Conservation (phyloP, 2,888 invertebrate species). For the Saturnia japonica region DNA sequence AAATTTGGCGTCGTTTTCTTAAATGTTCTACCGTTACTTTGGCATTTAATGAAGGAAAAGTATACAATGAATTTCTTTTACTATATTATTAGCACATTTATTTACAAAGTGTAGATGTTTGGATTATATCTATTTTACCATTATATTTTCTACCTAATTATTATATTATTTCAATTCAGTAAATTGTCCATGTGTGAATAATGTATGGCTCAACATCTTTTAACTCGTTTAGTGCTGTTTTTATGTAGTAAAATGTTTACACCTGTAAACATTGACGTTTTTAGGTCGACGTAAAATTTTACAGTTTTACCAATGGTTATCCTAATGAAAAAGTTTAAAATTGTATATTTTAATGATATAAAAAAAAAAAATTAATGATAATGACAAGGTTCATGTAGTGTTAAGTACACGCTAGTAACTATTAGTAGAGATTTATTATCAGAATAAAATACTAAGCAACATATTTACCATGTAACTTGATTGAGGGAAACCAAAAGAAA, state of each 20-base stretch:
- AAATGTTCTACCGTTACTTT: conserved; percentile 51
- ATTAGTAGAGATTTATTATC: neutral
- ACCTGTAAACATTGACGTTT: neutral
- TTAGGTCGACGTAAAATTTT: neutral
- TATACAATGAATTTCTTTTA: conserved; percentile 10
- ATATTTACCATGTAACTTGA: conserved; percentile 22
- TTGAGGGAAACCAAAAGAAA: conserved; percentile 32
- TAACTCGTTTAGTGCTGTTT: too few relatives aligned
- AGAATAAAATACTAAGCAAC: neutral
- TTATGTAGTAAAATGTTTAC: neutral
- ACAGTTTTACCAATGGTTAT: neutral
- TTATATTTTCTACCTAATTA: neutral
- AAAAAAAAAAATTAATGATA: neutral
- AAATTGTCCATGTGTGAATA: neutral
- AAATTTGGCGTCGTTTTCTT: conserved; percentile 63
- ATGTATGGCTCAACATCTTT: too few relatives aligned
- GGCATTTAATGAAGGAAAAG: conserved; percentile 38
- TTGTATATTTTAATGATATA: neutral
- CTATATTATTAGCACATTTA: neutral
- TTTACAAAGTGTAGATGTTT: neutral
- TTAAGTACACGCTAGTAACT: neutral
- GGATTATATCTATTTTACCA: neutral
- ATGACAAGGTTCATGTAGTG: neutral
- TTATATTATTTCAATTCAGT: neutral
- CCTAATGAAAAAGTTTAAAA: neutral